phyloP scores from a whole-genome alignment of 2,113 vertebrate genomes.

The Prinia subflava region DNA sequence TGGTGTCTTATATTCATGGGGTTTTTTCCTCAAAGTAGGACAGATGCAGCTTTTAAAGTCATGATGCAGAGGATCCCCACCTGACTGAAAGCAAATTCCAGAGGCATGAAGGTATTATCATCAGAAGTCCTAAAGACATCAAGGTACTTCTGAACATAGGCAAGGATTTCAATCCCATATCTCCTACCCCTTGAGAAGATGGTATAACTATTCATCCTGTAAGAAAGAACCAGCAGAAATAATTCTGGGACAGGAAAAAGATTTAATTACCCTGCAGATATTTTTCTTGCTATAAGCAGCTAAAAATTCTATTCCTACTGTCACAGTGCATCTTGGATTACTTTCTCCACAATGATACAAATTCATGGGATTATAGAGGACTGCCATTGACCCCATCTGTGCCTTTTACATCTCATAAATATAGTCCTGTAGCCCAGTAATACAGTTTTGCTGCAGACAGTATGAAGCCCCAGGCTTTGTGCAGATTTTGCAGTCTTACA shows the following conservation, averaged over 20 bases:
- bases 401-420: background rate
- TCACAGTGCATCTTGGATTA: background rate
- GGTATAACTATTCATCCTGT: background rate
- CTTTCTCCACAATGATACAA: background rate
- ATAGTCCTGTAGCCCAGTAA: background rate
- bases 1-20: background rate
- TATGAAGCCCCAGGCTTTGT: background rate
- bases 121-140: background rate
- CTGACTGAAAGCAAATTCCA: background rate
- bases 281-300: background rate
- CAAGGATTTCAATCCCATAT: background rate
- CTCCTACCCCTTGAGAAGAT: background rate
- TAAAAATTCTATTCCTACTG: background rate
- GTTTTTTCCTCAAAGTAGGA: background rate
- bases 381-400: background rate
- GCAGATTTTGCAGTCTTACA: background rate
- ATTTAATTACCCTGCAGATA: background rate
- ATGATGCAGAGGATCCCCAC: background rate
- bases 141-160: background rate
- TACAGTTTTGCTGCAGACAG: background rate
- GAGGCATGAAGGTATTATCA: background rate
- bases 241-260: background rate
- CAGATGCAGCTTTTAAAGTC: background rate
- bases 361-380: background rate
- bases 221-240: background rate